phyloP scores from a whole-genome alignment of 2,797 vertebrate genomes.

The Enteromius mattozi region DNA sequence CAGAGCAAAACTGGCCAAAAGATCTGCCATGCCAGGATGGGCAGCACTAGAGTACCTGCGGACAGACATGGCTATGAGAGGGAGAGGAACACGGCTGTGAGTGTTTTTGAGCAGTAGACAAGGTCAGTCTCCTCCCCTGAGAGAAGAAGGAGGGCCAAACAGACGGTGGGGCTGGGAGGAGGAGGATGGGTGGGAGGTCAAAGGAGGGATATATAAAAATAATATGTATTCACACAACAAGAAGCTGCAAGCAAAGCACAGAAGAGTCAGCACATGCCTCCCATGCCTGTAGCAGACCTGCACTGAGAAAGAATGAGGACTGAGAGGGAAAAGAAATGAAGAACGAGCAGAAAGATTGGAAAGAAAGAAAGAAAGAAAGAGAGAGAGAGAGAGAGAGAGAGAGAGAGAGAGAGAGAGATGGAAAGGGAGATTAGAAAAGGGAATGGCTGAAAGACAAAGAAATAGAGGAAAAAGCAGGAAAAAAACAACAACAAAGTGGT shows the following conservation, averaged over 20 bases:
- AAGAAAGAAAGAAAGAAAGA: slow-evolving; percentile 55
- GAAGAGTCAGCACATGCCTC: slow-evolving; percentile 89
- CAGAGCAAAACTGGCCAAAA: slow-evolving; percentile 11
- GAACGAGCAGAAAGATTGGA: slow-evolving; percentile 70
- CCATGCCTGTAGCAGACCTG: slow-evolving; percentile 96
- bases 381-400: neutral
- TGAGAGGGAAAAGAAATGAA: slow-evolving; percentile 60
- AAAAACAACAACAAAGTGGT: neutral
- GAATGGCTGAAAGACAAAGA: neutral
- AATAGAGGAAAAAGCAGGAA: neutral
- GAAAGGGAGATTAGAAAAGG: neutral
- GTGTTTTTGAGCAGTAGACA: slow-evolving; percentile 51
- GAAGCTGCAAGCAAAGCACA: slow-evolving; percentile 78
- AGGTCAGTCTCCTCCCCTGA: slow-evolving; percentile 71
- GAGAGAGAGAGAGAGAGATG: neutral
- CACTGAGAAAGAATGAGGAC: slow-evolving; percentile 70
- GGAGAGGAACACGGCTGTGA: slow-evolving; percentile 20
- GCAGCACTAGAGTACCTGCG: slow-evolving; percentile 75
- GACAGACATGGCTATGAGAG: slow-evolving; percentile 59
- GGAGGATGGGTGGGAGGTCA: slow-evolving; percentile 58
- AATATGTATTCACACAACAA: slow-evolving; percentile 58
- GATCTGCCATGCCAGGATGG: slow-evolving; percentile 34
- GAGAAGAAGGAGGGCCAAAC: slow-evolving; percentile 44
- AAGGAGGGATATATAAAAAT: slow-evolving; percentile 21
- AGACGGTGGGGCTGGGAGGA: slow-evolving; percentile 16